Evolutionary conservation across 2,113 vertebrate genomes (phyloP).

Genomic region (zebrafish (Danio rerio)): GRCz12tu NC_133199.1:7594501-7595000

Average conservation of each 20-base stretch:
- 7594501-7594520: too few relatives aligned
- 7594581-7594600: too few relatives aligned
- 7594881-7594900: not conserved
- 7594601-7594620: not conserved
- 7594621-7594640: not conserved
- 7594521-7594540: too few relatives aligned
- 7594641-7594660: not conserved
- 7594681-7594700: not conserved
- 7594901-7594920: conserved; percentile 5
- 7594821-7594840: not conserved
- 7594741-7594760: not conserved
- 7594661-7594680: not conserved
- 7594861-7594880: not conserved
- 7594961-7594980: conserved; percentile 53
- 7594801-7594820: not conserved
- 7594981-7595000: conserved; percentile 48
- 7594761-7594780: not conserved
- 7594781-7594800: not conserved
- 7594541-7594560: too few relatives aligned
- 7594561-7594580: too few relatives aligned
- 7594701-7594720: not conserved
- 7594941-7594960: conserved; percentile 47
- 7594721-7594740: not conserved
- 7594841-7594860: not conserved
- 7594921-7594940: conserved; percentile 21